Percentiles rank a stretch among this genome's conserved stretches.
Conservation (phyloP, 2,113 vertebrate species). For the Lepisosteus osseus region DNA sequence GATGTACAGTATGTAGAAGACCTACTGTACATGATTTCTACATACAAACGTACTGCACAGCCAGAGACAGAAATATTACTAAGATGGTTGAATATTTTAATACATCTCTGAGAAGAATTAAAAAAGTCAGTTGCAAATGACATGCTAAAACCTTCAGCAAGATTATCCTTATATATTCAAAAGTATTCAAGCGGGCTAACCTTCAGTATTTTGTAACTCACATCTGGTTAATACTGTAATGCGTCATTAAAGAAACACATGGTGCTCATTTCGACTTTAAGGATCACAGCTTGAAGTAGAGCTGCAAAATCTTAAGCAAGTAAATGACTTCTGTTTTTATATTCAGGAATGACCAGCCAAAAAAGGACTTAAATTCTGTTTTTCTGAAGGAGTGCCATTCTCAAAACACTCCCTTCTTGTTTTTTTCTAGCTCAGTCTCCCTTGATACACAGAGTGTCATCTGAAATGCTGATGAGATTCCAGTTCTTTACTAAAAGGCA, state of each 20-base stretch:
- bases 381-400: slow-evolving; percentile 32
- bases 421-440: not conserved
- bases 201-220: slow-evolving; percentile 46
- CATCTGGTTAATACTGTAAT: slow-evolving; percentile 57
- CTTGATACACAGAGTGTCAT: too few relatives aligned
- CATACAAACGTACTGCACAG: not conserved
- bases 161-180: slow-evolving; percentile 29
- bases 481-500: too few relatives aligned
- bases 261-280: slow-evolving; percentile 56
- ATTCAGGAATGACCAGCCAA: slow-evolving; percentile 36
- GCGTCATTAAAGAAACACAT: slow-evolving; percentile 47
- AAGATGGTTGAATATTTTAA: not conserved
- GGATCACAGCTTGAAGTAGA: slow-evolving; percentile 36
- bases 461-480: too few relatives aligned
- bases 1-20: not conserved
- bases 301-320: slow-evolving; percentile 56
- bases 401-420: slow-evolving; percentile 23
- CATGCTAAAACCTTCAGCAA: slow-evolving; percentile 19
- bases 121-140: slow-evolving; percentile 7
- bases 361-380: slow-evolving; percentile 25
- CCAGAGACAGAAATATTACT: not conserved
- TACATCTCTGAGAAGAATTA: not conserved
- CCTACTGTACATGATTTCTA: not conserved
- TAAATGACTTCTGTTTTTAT: slow-evolving; percentile 55
- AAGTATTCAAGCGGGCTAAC: slow-evolving; percentile 35